Percentiles rank a stretch among this genome's conserved stretches.
Evolutionary conservation across 2,888 invertebrate genomes (phyloP).

Genomic region (Cyrtodaria siliqua): DNA sequence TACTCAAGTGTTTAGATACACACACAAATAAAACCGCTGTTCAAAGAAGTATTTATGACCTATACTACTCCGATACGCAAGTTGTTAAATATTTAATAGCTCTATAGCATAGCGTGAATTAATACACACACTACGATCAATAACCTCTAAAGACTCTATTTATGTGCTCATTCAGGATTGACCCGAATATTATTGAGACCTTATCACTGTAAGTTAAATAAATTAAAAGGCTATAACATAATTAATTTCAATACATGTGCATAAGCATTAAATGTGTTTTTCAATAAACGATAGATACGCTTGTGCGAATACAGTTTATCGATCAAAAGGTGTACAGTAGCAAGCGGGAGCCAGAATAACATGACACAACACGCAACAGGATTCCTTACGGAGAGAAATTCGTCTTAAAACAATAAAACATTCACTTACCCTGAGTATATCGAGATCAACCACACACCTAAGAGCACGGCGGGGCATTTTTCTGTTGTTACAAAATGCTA

Average conservation of each 20-base stretch:
- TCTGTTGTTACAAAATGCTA: not conserved
- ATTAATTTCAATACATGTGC: not conserved
- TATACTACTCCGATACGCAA: not conserved
- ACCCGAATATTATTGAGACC: too few species aligned
- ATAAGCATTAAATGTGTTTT: not conserved
- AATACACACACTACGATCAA: not conserved
- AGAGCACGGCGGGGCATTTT: conserved; percentile 79
- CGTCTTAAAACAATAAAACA: not conserved
- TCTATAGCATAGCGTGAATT: too few species aligned
- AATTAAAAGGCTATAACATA: not conserved
- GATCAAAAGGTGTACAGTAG: conserved; percentile 5
- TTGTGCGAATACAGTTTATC: not conserved
- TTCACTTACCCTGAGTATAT: conserved; percentile 74
- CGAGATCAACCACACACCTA: conserved; percentile 78
- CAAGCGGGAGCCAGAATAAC: conserved; percentile 43
- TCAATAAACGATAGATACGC: conserved; percentile 3
- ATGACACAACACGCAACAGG: conserved; percentile 28
- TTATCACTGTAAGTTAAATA: too few species aligned
- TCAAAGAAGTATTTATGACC: too few species aligned
- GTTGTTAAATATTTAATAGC: too few species aligned
- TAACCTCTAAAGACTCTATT: not conserved
- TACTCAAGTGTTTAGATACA: too few species aligned
- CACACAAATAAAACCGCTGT: too few species aligned
- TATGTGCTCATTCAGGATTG: not conserved
- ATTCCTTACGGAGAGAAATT: not conserved